phyloP scores from a whole-genome alignment of 1,140 invertebrate genomes.

The Brachionus calyciflorus region DNA sequence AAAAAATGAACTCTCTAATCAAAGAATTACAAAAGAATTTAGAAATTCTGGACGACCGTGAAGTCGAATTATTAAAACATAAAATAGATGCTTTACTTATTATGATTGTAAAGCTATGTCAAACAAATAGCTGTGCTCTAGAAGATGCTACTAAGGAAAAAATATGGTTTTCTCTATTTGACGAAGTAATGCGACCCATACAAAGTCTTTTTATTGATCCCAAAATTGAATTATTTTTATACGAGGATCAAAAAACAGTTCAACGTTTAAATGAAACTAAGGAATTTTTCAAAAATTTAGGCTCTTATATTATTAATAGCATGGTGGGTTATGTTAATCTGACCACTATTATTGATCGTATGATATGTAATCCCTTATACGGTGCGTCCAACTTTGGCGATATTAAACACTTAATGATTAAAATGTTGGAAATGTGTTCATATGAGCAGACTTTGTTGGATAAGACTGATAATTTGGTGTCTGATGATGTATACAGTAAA shows the following conservation, averaged over 20 bases:
- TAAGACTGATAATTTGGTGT: conserved; percentile 30
- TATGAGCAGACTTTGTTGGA: conserved; percentile 60
- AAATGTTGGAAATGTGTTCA: conserved; percentile 65
- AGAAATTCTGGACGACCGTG: not conserved
- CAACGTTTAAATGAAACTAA: not conserved
- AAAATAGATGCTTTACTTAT: conserved; percentile 19
- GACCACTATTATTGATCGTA: conserved; percentile 64
- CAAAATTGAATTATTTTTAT: conserved; percentile 51
- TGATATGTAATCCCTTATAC: conserved; percentile 58
- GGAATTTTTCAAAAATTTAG: conserved; percentile 59
- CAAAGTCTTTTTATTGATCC: conserved; percentile 57
- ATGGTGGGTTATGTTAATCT: conserved; percentile 66
- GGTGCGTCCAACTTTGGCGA: conserved; percentile 63
- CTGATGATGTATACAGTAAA: conserved; percentile 22
- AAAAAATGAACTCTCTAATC: conserved; percentile 51
- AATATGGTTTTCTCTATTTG: conserved; percentile 65
- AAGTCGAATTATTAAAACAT: not conserved
- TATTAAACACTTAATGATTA: conserved; percentile 63
- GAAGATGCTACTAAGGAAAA: conserved; percentile 50
- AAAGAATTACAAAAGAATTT: conserved; percentile 7
- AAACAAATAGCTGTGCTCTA: conserved; percentile 42
- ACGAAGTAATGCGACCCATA: conserved; percentile 63
- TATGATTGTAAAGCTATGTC: conserved; percentile 15
- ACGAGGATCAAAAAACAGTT: conserved; percentile 51
- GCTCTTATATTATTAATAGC: conserved; percentile 64